Base-by-base conservation (phyloP, 2,797 vertebrate species). In the Threskiornis aethiopicus region DNA sequence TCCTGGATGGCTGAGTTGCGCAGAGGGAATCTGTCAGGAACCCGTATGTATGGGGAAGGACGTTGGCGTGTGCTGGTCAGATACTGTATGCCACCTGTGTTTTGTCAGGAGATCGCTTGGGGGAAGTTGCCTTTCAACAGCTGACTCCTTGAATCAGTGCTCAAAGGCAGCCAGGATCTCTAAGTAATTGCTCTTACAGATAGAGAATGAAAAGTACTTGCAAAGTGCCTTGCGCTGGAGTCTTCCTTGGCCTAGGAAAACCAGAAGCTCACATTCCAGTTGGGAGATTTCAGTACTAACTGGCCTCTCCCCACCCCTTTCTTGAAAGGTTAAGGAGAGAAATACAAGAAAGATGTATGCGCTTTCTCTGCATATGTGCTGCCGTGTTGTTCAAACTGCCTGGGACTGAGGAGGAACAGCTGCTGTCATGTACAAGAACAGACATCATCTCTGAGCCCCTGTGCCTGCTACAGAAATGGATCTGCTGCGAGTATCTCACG, bases 391-490 rank as follows among this genome's bases (percentile, higher is more conserved):
- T n/a, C 54, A 6, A 3, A 5, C 16, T 51, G 55, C 70, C 42
- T 6, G 84, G 66, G 46, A 13, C 21, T 21, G 62, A 61, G 64
- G 25, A 35, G 47, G 29, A 87, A 2, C 35, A 54, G 82, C 55
- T 64, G 72, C 66, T 5, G 22, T 29, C 11, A 0, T 0, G 4
- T 16, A 2, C 15, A 5, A 25, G 61, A 51, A 6, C 37, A 49
- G 76, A 10, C 13, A 0, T 54, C 41, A 4, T 5, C 41, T 73
- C 70, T 5, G 61, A 26, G 29, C 11, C 42, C 37, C 59, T 2
- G 46, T 2, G 42, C 41, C 46, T 12, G 35, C 67, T 70, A 1
- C 20, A 22, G 55, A 17, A 65, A 13, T 1, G 2, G 1, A 11
- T 29, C 58, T 71, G 41, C 76, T 13, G 33, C 0, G 3, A 25